Percentiles rank a stretch among this genome's conserved stretches.
These are phyloP conservation scores for Corapipo altera DNA, from an alignment of 2,113 vertebrate genomes.

Conservation along the genomic window DNA sequence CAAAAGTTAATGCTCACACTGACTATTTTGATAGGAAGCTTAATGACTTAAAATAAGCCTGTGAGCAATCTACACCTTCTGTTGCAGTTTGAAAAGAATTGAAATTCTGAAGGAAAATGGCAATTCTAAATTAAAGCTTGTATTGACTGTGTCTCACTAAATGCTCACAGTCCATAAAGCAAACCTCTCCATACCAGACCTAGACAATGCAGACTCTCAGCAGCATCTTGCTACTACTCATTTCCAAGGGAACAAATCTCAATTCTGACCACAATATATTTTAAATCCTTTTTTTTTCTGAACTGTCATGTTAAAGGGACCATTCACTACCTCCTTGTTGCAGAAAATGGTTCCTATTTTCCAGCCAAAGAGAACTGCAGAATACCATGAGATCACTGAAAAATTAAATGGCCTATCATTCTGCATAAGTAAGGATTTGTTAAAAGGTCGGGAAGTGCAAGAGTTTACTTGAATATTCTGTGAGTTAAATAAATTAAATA, in stretches of 20 bases:
- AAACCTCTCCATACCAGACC: not conserved
- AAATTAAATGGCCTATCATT: not conserved
- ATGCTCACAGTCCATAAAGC: not conserved
- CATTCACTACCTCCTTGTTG: not conserved
- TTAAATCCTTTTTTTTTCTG: not conserved
- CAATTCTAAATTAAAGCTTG: slow-evolving; percentile 32
- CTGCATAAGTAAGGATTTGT: not conserved
- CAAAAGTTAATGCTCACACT: not conserved
- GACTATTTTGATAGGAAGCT: slow-evolving; percentile 25
- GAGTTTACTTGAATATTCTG: not conserved
- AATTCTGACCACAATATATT: not conserved
- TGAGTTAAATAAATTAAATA: not conserved
- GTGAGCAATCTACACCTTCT: not conserved
- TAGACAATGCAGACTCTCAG: not conserved
- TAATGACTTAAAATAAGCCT: slow-evolving; percentile 43
- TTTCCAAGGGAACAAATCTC: not conserved
- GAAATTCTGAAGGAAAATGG: not conserved
- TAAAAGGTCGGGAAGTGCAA: not conserved
- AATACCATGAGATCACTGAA: not conserved
- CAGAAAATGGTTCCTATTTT: not conserved
- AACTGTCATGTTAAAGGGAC: not conserved
- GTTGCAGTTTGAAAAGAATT: slow-evolving; percentile 6
- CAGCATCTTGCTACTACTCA: not conserved
- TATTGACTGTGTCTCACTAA: slow-evolving; percentile 15
- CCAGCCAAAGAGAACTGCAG: not conserved